phyloP scores from a whole-genome alignment of 2,888 invertebrate species.

The Zaprionus obscuricornis region DNA sequence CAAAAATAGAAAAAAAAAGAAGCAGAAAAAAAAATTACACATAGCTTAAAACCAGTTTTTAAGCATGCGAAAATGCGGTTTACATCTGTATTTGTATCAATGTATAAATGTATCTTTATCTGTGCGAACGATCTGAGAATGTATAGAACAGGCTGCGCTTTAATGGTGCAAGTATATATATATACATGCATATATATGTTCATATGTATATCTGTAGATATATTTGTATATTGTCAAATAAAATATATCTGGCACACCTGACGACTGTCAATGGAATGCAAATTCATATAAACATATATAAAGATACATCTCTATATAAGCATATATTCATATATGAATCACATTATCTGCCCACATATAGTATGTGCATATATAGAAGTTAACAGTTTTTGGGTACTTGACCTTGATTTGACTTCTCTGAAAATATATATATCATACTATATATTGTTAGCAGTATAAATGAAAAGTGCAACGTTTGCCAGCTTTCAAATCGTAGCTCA shows the following conservation, averaged over 20 bases:
- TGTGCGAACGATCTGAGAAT: slow-evolving; percentile 32
- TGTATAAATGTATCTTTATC: too few relatives aligned
- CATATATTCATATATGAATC: too few relatives aligned
- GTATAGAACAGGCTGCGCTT: slow-evolving; percentile 43
- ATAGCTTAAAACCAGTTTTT: slow-evolving; percentile 6
- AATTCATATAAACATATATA: slow-evolving; percentile 11
- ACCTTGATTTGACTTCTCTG: slow-evolving; percentile 47
- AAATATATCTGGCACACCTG: slow-evolving; percentile 45
- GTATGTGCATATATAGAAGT: not conserved
- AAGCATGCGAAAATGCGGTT: slow-evolving; percentile 3
- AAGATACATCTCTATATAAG: too few relatives aligned
- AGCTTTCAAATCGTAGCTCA: too few relatives aligned
- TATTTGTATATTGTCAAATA: slow-evolving; percentile 2
- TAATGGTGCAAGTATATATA: slow-evolving; percentile 29
- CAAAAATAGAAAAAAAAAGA: too few relatives aligned
- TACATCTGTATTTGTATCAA: slow-evolving; percentile 4
- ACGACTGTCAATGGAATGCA: slow-evolving; percentile 38
- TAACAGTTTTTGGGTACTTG: slow-evolving; percentile 38
- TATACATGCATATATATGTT: slow-evolving; percentile 14
- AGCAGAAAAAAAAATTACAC: slow-evolving; percentile 8
- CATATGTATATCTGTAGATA: not conserved
- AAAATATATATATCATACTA: not conserved
- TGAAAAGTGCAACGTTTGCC: not conserved
- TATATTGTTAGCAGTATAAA: not conserved
- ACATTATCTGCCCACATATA: too few relatives aligned